Base-by-base conservation (phyloP, 2,888 invertebrate species). In the Eupithecia insigniata region DNA sequence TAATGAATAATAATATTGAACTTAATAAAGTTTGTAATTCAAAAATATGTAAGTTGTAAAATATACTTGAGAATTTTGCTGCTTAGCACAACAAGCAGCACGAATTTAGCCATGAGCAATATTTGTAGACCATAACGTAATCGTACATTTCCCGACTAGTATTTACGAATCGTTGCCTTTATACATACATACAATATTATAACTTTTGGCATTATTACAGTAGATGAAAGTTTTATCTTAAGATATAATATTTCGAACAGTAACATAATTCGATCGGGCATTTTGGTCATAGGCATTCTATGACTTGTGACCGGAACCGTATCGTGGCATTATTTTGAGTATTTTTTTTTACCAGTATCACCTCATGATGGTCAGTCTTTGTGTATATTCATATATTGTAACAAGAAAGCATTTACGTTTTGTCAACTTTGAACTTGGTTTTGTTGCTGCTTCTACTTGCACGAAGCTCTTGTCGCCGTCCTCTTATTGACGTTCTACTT, bases 401-500 rank as follows among this genome's bases (percentile, higher is more conserved):
- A 83, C 88, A 83, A 22, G 86, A 89, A 89, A 84, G 93, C 92
- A 93, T 93, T 93, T 92, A 92, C 84, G 83, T 87, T 84, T 83
- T 70, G 82, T 81, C 55, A 26, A 22, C 22, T 80, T 82, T 84
- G 79, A 81, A 46, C 66, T 66, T 73, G 61, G 86, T 89, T 90
- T 84, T 85, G 85, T 90, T 89, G 84, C 89, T 87, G 89, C 89
- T 89, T 89, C 87, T 83, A 82, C 81, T 83, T 80, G 82, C 81
- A 85, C 85, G 85, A 83, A 83, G 84, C 85, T 85, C 80, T 77
- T 76, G 71, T 89, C 90, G 87, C 93, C 93, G 93, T 93, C 93
- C 92, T 91, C 87, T 88, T 90, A 86, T 91, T 89, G 89, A 89
- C 87, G 86, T 89, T 90, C 90, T 92, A 93, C 92, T 94, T 93